Percentiles rank a stretch among this genome's conserved stretches.
Evolutionary conservation across 2,888 invertebrate genomes (phyloP).

Genomic region (Gnatocerus cornutus): DNA sequence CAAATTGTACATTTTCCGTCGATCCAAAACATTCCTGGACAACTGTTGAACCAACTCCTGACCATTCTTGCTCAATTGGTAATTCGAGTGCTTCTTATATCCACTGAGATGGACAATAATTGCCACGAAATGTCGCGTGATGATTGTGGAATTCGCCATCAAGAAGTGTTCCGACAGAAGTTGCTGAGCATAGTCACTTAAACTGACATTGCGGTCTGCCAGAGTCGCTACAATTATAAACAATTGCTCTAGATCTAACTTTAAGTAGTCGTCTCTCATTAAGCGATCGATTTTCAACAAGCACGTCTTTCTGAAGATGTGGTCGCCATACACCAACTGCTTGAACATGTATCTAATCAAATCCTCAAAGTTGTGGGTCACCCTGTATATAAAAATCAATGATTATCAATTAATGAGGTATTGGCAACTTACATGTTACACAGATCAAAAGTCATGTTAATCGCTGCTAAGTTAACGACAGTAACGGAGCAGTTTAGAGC

Average conservation of each 20-base stretch:
- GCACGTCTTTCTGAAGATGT: constrained; percentile 47
- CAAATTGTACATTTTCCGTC: constrained; percentile 43
- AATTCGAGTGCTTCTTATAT: constrained; percentile 45
- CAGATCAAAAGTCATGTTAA: constrained; percentile 45
- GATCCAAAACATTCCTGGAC: constrained; percentile 27
- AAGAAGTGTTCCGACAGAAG: constrained; percentile 43
- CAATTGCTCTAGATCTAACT: constrained; percentile 43
- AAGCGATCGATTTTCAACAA: constrained; percentile 47
- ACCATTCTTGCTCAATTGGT: constrained; percentile 13
- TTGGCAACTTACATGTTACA: constrained; percentile 43
- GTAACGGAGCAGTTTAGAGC: constrained; percentile 35
- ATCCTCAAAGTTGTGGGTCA: constrained; percentile 48
- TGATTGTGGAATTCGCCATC: constrained; percentile 27
- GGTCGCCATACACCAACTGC: constrained; percentile 39
- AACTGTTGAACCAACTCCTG: constrained; percentile 16
- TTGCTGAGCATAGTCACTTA: constrained; percentile 39
- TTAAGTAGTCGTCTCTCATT: constrained; percentile 48
- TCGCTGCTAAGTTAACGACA: constrained; percentile 31
- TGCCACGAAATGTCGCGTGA: constrained; percentile 43
- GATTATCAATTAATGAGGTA: not conserved
- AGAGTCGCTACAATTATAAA: constrained; percentile 35
- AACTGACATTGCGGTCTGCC: constrained; percentile 29
- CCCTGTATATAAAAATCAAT: constrained; percentile 23
- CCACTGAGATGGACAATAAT: constrained; percentile 42
- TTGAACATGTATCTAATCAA: constrained; percentile 43